Base-by-base conservation (phyloP, 2,797 vertebrate genomes). In the Capromys pilorides region DNA sequence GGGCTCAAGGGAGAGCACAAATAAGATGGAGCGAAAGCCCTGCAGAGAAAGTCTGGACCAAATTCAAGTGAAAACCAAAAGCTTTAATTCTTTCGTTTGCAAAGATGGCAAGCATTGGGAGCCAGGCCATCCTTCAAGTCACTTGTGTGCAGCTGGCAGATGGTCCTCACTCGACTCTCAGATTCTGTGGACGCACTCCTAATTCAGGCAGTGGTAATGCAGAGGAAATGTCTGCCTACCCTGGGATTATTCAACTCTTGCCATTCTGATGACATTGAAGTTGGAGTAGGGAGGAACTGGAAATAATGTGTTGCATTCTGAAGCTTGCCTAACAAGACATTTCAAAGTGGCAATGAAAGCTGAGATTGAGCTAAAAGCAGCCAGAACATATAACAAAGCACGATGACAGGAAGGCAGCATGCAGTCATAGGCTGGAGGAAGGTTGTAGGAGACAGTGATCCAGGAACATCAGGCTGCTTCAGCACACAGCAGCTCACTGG, bases 321-420 rank as follows among this genome's bases (percentile, higher is more conserved):
- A 98, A 94, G 92, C 96, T 97, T 97, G 96, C 97, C 96, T 98
- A 97, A 97, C 92, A 97, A 98, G 97, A 97, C 82, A 94, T 98
- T 98, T 97, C 97, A 97, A 98, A 97, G 96, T 83, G 89, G 97
- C 97, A 98, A 97, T 94, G 96, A 97, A 98, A 97, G 95, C 95
- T 85, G 88, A 91, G 79, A 96, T 97, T 94, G 95, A 97, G 95
- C 82, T 96, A 85, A 97, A 97, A 95, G 86, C 97, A 97, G 96
- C 97, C 98, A 97, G 93, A 49, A 18, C 95, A 97, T 90, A 90
- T 95, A 97, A 98, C 96, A 97, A 97, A 98, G 96, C 94, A 96
- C 95, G 77, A 90, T 33, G 79, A 96, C 22, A 93, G 93, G 96
- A 95, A 97, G 86, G 94, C 98, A 97, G 97, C 95, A 97, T 97